Conservation (phyloP, 2,797 vertebrate genomes). For the Apogon talboti region DNA sequence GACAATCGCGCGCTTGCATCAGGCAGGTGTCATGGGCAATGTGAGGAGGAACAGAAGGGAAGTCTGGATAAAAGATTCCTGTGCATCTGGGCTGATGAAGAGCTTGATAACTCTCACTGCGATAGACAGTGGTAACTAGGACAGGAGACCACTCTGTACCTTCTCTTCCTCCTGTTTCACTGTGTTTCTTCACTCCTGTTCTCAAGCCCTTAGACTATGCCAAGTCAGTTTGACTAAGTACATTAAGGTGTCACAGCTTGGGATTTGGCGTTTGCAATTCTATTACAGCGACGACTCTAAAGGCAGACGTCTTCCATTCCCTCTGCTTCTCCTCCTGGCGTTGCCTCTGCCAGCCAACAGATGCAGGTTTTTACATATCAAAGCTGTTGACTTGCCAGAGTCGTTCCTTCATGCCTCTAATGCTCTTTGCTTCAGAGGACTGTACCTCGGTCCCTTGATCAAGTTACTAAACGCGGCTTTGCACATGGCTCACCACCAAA, state of each 20-base stretch:
- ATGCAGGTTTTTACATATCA: constrained; percentile 84
- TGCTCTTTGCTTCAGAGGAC: constrained; percentile 83
- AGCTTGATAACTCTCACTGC: constrained; percentile 58
- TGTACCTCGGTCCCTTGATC: constrained; percentile 80
- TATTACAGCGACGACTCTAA: constrained; percentile 75
- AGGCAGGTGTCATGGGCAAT: constrained; percentile 63
- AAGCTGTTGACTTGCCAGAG: constrained; percentile 81
- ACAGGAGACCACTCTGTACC: constrained; percentile 55
- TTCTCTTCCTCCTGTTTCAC: constrained; percentile 33
- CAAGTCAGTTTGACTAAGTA: constrained; percentile 79
- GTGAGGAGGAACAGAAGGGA: constrained; percentile 62
- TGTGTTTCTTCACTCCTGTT: constrained; percentile 49
- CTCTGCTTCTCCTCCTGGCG: constrained; percentile 71
- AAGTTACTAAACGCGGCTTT: constrained; percentile 82
- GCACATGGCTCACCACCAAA: constrained; percentile 79
- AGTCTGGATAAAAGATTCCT: constrained; percentile 62
- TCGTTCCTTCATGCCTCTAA: constrained; percentile 81
- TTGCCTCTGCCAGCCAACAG: constrained; percentile 68
- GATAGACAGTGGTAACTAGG: constrained; percentile 72
- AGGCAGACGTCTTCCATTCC: constrained; percentile 66
- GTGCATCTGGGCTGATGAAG: constrained; percentile 62
- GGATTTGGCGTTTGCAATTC: constrained; percentile 81
- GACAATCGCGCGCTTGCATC: constrained; percentile 52
- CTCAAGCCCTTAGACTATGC: constrained; percentile 65
- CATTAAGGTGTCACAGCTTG: constrained; percentile 82